Evolutionary conservation across 1,140 invertebrate species (phyloP), one percentile per base, ranked within the genome.

Genomic region (Penaeus indicus): DNA sequence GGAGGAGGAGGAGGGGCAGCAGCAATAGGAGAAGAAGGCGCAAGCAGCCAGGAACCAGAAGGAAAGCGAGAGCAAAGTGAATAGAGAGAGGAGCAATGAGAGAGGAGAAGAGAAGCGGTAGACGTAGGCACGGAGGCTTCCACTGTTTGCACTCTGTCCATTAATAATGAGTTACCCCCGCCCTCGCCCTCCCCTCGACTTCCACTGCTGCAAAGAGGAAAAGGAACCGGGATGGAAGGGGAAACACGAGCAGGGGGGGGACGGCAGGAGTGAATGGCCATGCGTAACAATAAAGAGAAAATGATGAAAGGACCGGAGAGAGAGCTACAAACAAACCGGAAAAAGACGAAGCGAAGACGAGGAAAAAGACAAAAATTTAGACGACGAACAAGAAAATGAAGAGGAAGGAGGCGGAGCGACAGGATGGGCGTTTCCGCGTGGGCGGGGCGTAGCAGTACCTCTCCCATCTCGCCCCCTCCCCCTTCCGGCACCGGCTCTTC

Each of bases 11-110:
- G 75, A 78, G 75, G 25, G 38, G 38, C 38, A 42, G 38, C 38
- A 42, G 38, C 38, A 32, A 38, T 32, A 32, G 32, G 25, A 78
- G 27, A 38, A 61, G 79, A 61, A 54, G 61, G 79, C 22, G 54
- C 42, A 54, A 81, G 79, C 42, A 38, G 60, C 38, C 42, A 54
- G 60, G 79, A 81, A 54, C 42, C 38, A 81, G 79, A 81, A 25
- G 60, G 79, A 81, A 54, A 81, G 79, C 42, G 79, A 81, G 79
- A 81, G 79, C n/a, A 47, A 18, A 63, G 47, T 82, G 62, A 61
- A 62, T 54, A 54, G 78, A 60, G 32, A 60, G 54, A 80, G 42
- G 54, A 54, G 78, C 61, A 54, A 60, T 80, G 75, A 11, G 54
- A 38, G 11, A 78, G n/a, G 21, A 77, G 25, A 21, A 21, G 75